Percentiles rank a stretch among this genome's conserved stretches.
Conservation (phyloP, 2,888 invertebrate species). For the Acrobeloides nanus region DNA sequence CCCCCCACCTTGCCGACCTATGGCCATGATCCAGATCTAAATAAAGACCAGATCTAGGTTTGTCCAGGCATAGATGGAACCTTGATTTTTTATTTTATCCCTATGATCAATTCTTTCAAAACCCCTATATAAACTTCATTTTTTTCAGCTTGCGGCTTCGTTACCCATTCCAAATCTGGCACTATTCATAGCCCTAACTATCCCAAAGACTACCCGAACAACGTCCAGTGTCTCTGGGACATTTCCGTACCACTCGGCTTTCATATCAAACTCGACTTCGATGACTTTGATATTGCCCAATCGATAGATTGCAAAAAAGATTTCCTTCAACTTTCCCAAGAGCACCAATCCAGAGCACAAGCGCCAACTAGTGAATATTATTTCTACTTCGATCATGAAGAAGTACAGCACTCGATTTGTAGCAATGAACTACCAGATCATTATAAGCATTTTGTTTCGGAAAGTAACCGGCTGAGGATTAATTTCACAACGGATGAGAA, state of each 20-base stretch:
- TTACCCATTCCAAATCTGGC: constrained; percentile 30
- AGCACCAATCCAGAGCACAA: constrained; percentile 38
- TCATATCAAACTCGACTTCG: constrained; percentile 33
- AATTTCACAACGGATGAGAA: constrained; percentile 43
- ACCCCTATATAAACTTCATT: not conserved
- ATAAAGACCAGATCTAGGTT: too few species aligned
- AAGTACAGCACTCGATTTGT: constrained; percentile 9
- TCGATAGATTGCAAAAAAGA: constrained; percentile 35
- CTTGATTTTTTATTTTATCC: too few species aligned
- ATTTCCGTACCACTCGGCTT: constrained; percentile 39
- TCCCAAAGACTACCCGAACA: constrained; percentile 33
- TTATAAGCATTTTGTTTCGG: constrained; percentile 12
- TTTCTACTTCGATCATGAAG: constrained; percentile 45
- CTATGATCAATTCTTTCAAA: too few species aligned
- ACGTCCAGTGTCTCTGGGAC: constrained; percentile 48
- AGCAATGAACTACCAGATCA: constrained; percentile 4
- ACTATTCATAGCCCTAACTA: constrained; percentile 31
- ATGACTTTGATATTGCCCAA: constrained; percentile 34
- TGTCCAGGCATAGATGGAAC: too few species aligned
- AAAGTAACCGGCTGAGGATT: constrained; percentile 39
- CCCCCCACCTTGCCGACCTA: too few species aligned
- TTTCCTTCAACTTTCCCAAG: constrained; percentile 37
- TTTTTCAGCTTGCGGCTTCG: constrained; percentile 37
- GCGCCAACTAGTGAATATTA: constrained; percentile 42
- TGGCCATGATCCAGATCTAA: too few species aligned